These are phyloP conservation scores for Cercopithecus mona DNA, from an alignment of 2,113 vertebrate species.

Conservation along the genomic window DNA sequence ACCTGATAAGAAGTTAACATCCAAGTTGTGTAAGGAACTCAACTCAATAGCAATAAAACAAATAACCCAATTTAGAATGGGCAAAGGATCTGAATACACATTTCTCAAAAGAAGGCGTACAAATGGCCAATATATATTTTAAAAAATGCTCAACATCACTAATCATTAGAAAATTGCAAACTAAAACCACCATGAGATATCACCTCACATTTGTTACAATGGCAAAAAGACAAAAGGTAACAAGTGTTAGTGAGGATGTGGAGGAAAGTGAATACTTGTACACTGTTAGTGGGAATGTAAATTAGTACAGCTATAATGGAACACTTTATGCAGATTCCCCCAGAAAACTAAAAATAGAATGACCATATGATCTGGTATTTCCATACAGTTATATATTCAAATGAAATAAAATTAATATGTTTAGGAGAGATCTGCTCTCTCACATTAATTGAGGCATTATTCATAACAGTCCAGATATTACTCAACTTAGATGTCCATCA, in stretches of 20 bases:
- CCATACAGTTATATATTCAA: not conserved
- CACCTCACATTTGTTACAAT: not conserved
- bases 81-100: not conserved
- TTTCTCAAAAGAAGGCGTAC: not conserved
- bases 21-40: not conserved
- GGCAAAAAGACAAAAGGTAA: not conserved
- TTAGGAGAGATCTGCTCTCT: not conserved
- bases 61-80: not conserved
- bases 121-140: not conserved
- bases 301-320: not conserved
- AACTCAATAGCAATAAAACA: not conserved
- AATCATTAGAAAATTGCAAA: not conserved
- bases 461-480: not conserved
- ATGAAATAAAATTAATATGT: not conserved
- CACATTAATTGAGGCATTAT: not conserved
- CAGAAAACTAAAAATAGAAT: not conserved
- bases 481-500: not conserved
- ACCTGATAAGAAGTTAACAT: not conserved
- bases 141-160: not conserved
- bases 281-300: not conserved
- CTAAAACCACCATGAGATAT: not conserved
- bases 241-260: not conserved
- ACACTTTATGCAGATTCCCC: not conserved
- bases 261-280: not conserved
- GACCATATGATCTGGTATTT: not conserved